Base-by-base conservation (phyloP, 1,140 invertebrate genomes). In the Saxidomus purpurata region DNA sequence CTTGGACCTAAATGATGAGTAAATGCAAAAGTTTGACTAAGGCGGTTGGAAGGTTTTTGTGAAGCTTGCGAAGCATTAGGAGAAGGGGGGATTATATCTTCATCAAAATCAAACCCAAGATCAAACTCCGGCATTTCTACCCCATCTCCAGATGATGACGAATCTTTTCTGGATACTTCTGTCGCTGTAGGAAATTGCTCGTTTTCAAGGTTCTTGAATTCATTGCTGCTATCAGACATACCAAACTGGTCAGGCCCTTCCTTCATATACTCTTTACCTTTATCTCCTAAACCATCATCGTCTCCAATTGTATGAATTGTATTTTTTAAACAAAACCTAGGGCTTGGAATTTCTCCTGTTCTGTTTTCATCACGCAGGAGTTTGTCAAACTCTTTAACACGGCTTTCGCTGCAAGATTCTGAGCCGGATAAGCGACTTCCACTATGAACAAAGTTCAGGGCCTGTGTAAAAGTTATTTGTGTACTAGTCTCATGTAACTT, bases 401-500 rank as follows among this genome's bases (percentile, higher is more conserved):
- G 2, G 34, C 8, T 25, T 25, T 79, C 49, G 55, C 4, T 55
- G 47, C 76, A 1, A 15, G 49, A 17, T 79, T 79, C 49, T 36
- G 76, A 76, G 3, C 47, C 76, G 19, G 43, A 52, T 9, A 28
- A 2, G 11, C n/a, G 0, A 31, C n/a, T 67, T 25, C 84, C 55
- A 43, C 52, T 63, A 63, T 87, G 49, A 76, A 89, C 79, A 83
- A 76, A 89, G 17, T 49, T 34, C 19, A 89, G 25, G n/a, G 87
- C 87, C 55, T 89, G 87, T n/a, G 87, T 89, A 74, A 89, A 89
- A 13, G 87, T 89, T 28, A 89, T 63, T 25, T 89, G 80, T 22
- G 63, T 89, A 47, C 28, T 43, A 17, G 49, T 83, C 31, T 82
- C 59, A 38, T 61, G 28, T 28, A 34, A 0, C 25, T 82, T 89